phyloP scores from a whole-genome alignment of 30 jellyfish, hydroid and myxozoan genomes.

The Phacellophora camtschatica region DNA sequence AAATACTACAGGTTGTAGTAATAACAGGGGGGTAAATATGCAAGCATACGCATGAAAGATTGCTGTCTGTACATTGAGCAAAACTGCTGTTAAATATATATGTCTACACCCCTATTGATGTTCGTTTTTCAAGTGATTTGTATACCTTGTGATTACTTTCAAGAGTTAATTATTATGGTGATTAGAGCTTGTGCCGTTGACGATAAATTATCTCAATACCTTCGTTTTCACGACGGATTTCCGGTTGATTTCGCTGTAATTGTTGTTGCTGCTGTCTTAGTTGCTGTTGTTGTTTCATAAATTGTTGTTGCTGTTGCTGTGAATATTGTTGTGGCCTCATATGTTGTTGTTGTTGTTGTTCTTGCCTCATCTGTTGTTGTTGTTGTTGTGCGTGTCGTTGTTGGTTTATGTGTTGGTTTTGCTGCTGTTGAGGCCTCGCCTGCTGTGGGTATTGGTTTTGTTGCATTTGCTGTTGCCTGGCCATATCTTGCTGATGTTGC shows the following conservation, averaged over 20 bases:
- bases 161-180: too few species aligned
- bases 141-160: too few species aligned
- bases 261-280: constrained; percentile 50
- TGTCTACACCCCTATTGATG: too few species aligned
- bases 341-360: not conserved
- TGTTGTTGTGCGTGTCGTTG: constrained; percentile 6
- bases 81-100: too few species aligned
- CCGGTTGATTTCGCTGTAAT: not conserved
- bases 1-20: too few species aligned
- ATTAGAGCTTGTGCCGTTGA: too few species aligned
- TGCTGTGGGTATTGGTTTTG: not conserved
- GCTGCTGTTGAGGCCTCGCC: not conserved
- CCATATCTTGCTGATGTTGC: not conserved
- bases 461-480: not conserved
- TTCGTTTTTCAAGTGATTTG: too few species aligned
- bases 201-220: too few species aligned
- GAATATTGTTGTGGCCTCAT: not conserved
- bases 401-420: not conserved
- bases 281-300: not conserved
- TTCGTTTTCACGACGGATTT: too few species aligned
- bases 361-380: not conserved
- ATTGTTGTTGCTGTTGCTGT: not conserved
- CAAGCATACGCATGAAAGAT: too few species aligned
- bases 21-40: too few species aligned
- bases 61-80: too few species aligned